Conservation (phyloP, 2,888 invertebrate genomes). For the Caenorhabditis japonica region DNA sequence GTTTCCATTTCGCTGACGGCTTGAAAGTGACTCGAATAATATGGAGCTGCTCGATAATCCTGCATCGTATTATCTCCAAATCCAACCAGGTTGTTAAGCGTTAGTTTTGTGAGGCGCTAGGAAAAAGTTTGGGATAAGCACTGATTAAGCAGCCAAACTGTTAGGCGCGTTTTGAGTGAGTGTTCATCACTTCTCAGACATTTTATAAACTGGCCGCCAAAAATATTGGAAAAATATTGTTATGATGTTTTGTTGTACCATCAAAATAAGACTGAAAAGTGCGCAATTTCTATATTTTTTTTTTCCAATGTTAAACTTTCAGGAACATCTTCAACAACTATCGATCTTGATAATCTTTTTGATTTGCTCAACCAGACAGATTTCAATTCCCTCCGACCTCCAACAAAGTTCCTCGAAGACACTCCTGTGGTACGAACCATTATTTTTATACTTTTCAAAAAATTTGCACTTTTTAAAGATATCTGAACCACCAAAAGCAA, state of each 20-base stretch:
- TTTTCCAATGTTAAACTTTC: background rate
- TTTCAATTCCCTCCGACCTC: constrained; percentile 42
- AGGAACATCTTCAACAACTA: constrained; percentile 55
- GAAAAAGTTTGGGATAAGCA: constrained; percentile 31
- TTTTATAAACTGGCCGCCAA: no score
- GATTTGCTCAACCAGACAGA: constrained; percentile 54
- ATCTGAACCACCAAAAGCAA: constrained; percentile 36
- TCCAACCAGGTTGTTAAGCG: constrained; percentile 42
- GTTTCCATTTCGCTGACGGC: constrained; percentile 4
- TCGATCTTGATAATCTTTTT: constrained; percentile 51
- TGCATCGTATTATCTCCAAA: constrained; percentile 45
- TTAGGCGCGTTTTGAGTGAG: background rate
- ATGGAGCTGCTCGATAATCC: constrained; percentile 53
- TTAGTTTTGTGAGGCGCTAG: background rate
- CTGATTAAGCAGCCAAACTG: constrained; percentile 22
- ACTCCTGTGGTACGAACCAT: constrained; percentile 13
- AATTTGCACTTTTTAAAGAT: constrained; percentile 13
- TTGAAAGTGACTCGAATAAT: background rate
- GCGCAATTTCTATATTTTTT: background rate
- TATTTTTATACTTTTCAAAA: background rate
- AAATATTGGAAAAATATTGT: no score
- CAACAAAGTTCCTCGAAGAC: constrained; percentile 47
- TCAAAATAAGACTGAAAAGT: constrained; percentile 22
- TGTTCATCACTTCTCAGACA: constrained; percentile 1
- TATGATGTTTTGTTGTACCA: constrained; percentile 33